Percentiles rank a stretch among this genome's conserved stretches.
These are phyloP conservation scores for Paramormyrops hopkinsi DNA, from an alignment of 2,797 vertebrate species.

Conservation along the genomic window DNA sequence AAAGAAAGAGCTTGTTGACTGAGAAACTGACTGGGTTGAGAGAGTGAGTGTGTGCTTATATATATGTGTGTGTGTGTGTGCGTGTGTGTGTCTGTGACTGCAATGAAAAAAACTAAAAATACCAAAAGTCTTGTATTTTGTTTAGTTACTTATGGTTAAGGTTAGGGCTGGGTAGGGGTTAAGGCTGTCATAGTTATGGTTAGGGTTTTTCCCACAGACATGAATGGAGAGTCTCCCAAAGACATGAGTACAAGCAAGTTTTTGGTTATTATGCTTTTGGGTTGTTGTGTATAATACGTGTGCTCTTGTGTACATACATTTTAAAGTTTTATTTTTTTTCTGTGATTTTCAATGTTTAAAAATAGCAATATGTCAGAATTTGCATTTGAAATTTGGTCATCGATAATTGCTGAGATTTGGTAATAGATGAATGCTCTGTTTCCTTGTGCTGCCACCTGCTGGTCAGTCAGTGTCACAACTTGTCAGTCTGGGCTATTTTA, in stretches of 20 bases:
- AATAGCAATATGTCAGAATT: background rate
- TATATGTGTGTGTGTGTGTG: background rate
- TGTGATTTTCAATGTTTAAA: background rate
- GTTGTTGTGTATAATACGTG: background rate
- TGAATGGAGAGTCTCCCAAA: background rate
- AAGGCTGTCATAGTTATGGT: background rate
- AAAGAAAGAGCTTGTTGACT: background rate
- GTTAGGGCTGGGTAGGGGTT: background rate
- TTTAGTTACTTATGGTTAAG: background rate
- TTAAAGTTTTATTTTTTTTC: background rate
- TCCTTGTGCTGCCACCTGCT: conserved; percentile 49
- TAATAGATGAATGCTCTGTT: background rate
- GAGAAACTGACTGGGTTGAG: background rate
- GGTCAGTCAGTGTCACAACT: conserved; percentile 33
- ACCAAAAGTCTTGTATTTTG: background rate
- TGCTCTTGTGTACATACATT: background rate
- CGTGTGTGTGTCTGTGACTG: background rate
- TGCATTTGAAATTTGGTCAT: background rate
- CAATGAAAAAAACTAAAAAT: background rate
- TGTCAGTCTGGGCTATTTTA: background rate
- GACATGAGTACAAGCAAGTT: background rate
- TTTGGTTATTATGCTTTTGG: background rate
- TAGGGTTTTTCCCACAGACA: background rate
- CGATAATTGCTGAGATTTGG: background rate
- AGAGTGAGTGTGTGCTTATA: too few species aligned